phyloP scores from a whole-genome alignment of 2,113 vertebrate genomes.

The Sciurus niger region DNA sequence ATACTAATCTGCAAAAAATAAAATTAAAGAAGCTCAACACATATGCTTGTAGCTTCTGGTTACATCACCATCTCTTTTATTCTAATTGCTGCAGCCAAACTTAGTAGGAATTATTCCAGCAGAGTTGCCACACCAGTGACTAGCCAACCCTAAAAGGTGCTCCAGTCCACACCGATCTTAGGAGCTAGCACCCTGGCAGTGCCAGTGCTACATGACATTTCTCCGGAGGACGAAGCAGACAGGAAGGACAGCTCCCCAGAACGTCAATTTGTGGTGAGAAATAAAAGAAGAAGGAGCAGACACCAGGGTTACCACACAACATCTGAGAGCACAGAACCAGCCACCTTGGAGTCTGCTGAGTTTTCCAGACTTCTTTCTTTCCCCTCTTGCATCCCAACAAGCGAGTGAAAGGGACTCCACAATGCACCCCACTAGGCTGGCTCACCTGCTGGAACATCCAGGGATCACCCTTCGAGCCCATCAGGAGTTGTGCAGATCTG shows the following conservation, averaged over 20 bases:
- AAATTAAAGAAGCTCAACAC: not conserved
- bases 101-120: not conserved
- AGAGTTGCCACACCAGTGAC: not conserved
- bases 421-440: not conserved
- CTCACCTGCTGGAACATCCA: not conserved
- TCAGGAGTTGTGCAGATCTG: not conserved
- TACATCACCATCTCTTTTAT: not conserved
- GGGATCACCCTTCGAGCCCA: not conserved
- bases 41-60: not conserved
- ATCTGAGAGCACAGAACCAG: not conserved
- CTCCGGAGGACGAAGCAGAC: not conserved
- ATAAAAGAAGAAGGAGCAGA: not conserved
- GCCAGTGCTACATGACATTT: not conserved
- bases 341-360: not conserved
- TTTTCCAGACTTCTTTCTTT: not conserved
- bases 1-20: conserved; percentile 28
- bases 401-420: not conserved
- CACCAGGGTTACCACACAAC: not conserved
- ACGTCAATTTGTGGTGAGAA: not conserved
- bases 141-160: not conserved
- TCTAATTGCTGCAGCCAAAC: not conserved
- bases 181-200: not conserved
- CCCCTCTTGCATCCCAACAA: not conserved
- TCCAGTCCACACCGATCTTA: not conserved
- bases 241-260: not conserved